Percentiles rank a stretch among this genome's conserved stretches.
These are phyloP conservation scores for Dicerorhinus sumatrensis DNA, from an alignment of 2,113 vertebrate genomes.

Conservation along the genomic window DNA sequence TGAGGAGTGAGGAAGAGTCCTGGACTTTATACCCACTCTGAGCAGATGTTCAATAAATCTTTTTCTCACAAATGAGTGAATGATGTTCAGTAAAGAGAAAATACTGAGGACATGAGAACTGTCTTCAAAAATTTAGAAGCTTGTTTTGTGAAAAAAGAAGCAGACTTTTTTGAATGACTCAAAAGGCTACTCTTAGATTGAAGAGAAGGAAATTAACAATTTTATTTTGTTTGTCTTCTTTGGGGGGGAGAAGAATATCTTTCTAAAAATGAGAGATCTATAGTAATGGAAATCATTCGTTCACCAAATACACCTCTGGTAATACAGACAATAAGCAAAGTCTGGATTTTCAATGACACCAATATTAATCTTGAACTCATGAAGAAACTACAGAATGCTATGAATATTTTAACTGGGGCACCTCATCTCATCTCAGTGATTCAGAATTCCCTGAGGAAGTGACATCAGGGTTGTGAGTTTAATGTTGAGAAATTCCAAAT, in stretches of 20 bases:
- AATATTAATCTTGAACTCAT: neutral
- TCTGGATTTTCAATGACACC: neutral
- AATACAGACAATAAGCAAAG: neutral
- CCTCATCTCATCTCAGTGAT: neutral
- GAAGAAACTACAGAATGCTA: neutral
- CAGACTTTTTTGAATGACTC: neutral
- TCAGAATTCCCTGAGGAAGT: neutral
- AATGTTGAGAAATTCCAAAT: neutral
- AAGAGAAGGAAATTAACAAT: neutral
- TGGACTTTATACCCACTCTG: neutral
- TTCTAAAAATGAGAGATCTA: neutral
- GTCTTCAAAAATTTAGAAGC: neutral
- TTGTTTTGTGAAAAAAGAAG: neutral
- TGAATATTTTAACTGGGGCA: neutral
- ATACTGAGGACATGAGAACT: neutral
- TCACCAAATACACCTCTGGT: neutral
- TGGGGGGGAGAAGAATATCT: neutral
- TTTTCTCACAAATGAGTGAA: neutral
- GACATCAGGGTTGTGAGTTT: neutral
- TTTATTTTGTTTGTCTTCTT: neutral
- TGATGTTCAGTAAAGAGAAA: neutral
- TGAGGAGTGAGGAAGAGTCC: neutral
- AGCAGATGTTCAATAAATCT: neutral
- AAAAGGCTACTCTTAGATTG: neutral
- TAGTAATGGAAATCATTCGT: neutral